These are phyloP conservation scores for Hystrix brachyura DNA, from an alignment of 2,113 vertebrate genomes.

Conservation along the genomic window DNA sequence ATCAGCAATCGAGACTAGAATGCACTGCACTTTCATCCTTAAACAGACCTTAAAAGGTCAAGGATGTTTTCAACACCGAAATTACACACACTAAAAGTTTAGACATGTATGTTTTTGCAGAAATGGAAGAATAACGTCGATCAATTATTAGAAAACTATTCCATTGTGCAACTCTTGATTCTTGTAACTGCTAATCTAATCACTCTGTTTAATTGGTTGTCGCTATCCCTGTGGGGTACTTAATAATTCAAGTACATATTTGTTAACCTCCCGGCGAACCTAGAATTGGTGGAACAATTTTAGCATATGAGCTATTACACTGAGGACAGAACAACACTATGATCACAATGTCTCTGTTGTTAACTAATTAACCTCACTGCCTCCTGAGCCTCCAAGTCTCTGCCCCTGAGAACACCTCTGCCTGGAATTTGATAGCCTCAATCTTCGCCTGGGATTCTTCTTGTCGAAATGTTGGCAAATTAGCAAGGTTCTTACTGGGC, in stretches of 20 bases:
- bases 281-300: background rate
- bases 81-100: background rate
- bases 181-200: background rate
- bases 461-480: background rate
- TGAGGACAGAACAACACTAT: background rate
- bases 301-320: background rate
- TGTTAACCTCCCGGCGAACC: constrained; percentile 1
- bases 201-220: background rate
- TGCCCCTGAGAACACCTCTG: background rate
- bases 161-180: background rate
- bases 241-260: background rate
- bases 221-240: background rate
- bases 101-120: background rate
- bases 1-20: constrained; percentile 56
- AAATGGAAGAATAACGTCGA: background rate
- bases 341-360: background rate
- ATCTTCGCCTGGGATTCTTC: background rate
- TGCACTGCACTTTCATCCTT: background rate
- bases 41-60: background rate
- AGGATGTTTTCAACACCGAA: background rate
- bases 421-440: background rate
- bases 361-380: background rate
- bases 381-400: background rate
- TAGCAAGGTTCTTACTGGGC: background rate
- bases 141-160: background rate